These are phyloP conservation scores for Coregonus clupeaformis DNA, from an alignment of 2,113 vertebrate genomes.

Conservation along the genomic window DNA sequence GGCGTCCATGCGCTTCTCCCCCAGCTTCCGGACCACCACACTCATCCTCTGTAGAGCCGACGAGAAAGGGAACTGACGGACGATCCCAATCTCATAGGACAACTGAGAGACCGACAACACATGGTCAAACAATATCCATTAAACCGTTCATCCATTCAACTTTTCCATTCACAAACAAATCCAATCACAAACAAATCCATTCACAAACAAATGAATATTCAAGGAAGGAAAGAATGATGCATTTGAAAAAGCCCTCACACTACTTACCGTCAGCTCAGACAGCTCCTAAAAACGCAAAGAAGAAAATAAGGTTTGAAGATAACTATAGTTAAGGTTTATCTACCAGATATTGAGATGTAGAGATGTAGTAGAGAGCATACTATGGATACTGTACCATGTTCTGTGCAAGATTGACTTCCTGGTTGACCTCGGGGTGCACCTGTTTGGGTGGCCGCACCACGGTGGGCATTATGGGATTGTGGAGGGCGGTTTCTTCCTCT, in stretches of 20 bases:
- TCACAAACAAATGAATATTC: not conserved
- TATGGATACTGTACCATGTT: conserved; percentile 80
- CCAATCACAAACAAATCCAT: not conserved
- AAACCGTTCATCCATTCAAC: too few species aligned
- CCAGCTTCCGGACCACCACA: conserved; percentile 85
- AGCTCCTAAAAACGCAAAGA: conserved; percentile 77
- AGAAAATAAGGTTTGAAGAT: too few species aligned
- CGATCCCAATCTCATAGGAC: conserved; percentile 91
- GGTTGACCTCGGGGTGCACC: conserved; percentile 74
- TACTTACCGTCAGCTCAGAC: conserved; percentile 89
- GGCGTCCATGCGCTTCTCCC: conserved; percentile 93
- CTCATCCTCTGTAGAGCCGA: conserved; percentile 93
- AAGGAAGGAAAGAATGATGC: not conserved
- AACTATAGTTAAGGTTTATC: too few species aligned
- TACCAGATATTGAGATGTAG: too few species aligned
- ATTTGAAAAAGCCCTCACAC: not conserved
- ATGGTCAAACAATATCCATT: too few species aligned
- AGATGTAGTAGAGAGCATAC: too few species aligned
- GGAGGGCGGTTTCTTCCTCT: conserved; percentile 95
- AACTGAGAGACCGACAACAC: conserved; percentile 67
- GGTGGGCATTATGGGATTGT: conserved; percentile 95
- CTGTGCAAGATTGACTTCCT: conserved; percentile 68
- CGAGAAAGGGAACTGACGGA: conserved; percentile 96
- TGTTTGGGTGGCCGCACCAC: conserved; percentile 93
- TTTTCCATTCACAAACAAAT: not conserved